Conservation (phyloP, 2,797 vertebrate species). For the Xenops minutus region DNA sequence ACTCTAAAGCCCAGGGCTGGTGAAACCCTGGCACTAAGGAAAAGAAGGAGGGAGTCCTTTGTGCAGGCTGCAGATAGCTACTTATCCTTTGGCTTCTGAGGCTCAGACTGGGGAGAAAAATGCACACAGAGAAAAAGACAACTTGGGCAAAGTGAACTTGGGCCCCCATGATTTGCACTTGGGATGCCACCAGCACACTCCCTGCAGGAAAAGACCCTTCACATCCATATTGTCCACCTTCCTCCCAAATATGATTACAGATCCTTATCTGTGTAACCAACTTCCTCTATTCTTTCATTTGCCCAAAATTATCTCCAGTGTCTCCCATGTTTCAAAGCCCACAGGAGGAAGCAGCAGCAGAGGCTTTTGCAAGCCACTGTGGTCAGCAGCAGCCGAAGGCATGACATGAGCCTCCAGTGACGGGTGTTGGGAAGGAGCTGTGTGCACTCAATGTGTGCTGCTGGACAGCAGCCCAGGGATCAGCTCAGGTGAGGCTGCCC, state of each 20-base stretch:
- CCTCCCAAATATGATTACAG: not conserved
- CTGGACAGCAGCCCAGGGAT: not conserved
- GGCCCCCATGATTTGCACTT: not conserved
- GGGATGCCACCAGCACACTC: not conserved
- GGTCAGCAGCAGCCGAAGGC: not conserved
- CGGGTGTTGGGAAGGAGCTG: not conserved
- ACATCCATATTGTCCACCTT: not conserved
- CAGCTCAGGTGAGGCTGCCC: accelerated
- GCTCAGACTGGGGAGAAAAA: not conserved
- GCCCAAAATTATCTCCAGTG: not conserved
- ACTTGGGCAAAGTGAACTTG: not conserved
- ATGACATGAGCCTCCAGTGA: accelerated
- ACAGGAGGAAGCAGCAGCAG: not conserved
- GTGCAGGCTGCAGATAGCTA: not conserved
- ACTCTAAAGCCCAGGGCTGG: not conserved
- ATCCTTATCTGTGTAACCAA: not conserved
- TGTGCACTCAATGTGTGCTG: accelerated
- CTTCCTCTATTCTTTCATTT: not conserved
- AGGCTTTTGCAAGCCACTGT: not conserved
- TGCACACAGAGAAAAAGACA: accelerated
- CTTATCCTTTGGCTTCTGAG: not conserved
- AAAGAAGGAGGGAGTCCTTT: not conserved
- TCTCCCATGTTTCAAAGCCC: not conserved
- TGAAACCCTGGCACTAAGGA: accelerated
- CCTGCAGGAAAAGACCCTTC: not conserved